phyloP scores from a whole-genome alignment of 2,888 invertebrate species.

The Criorhina ranunculi region DNA sequence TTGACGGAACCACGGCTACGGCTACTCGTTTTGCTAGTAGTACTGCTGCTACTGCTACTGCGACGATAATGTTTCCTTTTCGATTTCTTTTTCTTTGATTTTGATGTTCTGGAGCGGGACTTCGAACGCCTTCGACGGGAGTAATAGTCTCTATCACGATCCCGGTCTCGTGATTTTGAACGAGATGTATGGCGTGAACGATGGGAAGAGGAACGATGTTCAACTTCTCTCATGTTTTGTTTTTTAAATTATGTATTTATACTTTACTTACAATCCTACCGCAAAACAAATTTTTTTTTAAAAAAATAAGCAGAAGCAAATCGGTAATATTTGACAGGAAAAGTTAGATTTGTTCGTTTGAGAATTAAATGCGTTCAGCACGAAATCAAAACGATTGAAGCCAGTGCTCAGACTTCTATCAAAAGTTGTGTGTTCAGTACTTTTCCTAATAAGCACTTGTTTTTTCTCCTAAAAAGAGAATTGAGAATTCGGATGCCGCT shows the following conservation, averaged over 20 bases:
- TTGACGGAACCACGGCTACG: conserved; percentile 79
- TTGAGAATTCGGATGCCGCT: too few species aligned
- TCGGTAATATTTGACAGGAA: neutral
- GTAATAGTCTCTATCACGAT: conserved; percentile 77
- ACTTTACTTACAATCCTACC: too few species aligned
- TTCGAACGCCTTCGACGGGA: conserved; percentile 78
- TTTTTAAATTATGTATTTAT: neutral
- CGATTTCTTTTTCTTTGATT: conserved; percentile 80
- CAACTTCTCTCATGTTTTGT: conserved; percentile 49
- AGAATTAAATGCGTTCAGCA: neutral
- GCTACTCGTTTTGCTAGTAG: conserved; percentile 77
- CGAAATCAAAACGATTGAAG: neutral
- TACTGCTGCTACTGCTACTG: conserved; percentile 81
- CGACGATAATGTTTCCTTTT: conserved; percentile 81
- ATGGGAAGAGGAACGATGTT: conserved; percentile 49
- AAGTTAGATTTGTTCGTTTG: neutral
- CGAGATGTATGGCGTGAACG: conserved; percentile 57
- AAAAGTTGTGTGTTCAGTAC: too few species aligned
- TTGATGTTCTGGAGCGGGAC: conserved; percentile 75
- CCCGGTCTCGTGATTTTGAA: conserved; percentile 77
- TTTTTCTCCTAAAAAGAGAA: too few species aligned
- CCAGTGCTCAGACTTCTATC: too few species aligned
- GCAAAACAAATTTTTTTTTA: neutral
- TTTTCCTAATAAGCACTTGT: too few species aligned
- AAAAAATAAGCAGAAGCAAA: neutral